Conservation (phyloP, 2,113 vertebrate species). For the Camelus dromedarius region DNA sequence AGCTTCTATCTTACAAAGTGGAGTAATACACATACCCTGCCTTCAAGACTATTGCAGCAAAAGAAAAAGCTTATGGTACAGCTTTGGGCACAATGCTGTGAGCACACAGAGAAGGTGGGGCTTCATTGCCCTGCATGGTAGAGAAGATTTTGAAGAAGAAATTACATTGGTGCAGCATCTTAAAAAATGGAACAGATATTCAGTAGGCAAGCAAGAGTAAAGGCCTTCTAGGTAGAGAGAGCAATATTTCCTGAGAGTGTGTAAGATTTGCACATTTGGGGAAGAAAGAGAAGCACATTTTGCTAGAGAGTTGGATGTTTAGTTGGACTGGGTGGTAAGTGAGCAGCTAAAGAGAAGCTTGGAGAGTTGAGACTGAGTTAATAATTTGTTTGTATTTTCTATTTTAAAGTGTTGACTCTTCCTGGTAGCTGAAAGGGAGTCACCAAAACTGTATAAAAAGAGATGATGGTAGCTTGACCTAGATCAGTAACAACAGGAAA, state of each 20-base stretch:
- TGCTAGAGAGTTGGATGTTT: neutral
- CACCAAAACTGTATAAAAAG: neutral
- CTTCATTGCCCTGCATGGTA: neutral
- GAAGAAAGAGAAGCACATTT: neutral
- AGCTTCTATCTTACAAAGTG: neutral
- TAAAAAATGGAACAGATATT: neutral
- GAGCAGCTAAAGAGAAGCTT: neutral
- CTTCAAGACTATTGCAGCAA: slow-evolving; percentile 16
- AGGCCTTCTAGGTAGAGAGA: neutral
- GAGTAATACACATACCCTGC: neutral
- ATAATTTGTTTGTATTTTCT: neutral
- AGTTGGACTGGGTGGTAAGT: neutral
- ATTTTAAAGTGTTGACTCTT: neutral
- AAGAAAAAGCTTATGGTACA: neutral
- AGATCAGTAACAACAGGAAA: neutral
- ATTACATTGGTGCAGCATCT: neutral
- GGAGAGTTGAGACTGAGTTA: neutral
- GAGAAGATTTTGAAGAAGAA: neutral
- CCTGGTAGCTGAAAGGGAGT: neutral
- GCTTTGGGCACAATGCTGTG: neutral
- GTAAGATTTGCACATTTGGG: neutral
- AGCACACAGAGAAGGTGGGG: neutral
- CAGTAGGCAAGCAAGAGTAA: neutral
- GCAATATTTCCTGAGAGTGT: neutral
- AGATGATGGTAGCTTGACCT: neutral